Evolutionary conservation across 2,888 invertebrate species (phyloP).

Genomic region (Lepidocyrtinus sp.): DNA sequence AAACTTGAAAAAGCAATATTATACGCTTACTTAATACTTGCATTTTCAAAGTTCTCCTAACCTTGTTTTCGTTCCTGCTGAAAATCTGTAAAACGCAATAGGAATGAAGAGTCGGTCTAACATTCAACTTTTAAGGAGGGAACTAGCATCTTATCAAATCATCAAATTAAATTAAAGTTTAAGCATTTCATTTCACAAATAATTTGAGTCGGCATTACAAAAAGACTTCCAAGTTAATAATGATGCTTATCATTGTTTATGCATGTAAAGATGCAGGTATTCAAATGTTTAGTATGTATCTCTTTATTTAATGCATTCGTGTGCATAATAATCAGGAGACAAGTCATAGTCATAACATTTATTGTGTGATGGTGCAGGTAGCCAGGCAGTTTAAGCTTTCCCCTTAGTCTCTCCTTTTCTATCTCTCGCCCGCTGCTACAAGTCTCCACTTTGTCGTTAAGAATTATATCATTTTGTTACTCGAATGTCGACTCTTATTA

Average conservation of each 20-base stretch:
- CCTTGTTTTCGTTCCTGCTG: too few relatives aligned
- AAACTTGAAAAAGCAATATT: too few relatives aligned
- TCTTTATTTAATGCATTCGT: background rate
- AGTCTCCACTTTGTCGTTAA: background rate
- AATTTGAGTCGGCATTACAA: background rate
- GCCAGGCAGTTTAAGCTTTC: too few relatives aligned
- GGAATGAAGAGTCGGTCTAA: too few relatives aligned
- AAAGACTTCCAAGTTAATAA: background rate
- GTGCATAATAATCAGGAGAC: background rate
- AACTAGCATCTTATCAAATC: too few relatives aligned
- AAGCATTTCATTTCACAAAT: background rate
- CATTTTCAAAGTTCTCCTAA: too few relatives aligned
- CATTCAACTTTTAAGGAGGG: too few relatives aligned
- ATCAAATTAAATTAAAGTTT: too few relatives aligned
- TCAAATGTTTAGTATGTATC: background rate
- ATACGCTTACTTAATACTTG: too few relatives aligned
- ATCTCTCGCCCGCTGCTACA: background rate
- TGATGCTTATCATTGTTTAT: background rate
- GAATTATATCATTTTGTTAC: too few relatives aligned
- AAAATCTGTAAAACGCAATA: too few relatives aligned
- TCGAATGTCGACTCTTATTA: too few relatives aligned
- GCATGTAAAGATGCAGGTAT: background rate
- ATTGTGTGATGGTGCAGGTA: background rate
- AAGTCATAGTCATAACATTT: background rate
- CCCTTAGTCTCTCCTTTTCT: background rate